Conservation (phyloP, 2,113 vertebrate genomes). For the Rhineura floridana region DNA sequence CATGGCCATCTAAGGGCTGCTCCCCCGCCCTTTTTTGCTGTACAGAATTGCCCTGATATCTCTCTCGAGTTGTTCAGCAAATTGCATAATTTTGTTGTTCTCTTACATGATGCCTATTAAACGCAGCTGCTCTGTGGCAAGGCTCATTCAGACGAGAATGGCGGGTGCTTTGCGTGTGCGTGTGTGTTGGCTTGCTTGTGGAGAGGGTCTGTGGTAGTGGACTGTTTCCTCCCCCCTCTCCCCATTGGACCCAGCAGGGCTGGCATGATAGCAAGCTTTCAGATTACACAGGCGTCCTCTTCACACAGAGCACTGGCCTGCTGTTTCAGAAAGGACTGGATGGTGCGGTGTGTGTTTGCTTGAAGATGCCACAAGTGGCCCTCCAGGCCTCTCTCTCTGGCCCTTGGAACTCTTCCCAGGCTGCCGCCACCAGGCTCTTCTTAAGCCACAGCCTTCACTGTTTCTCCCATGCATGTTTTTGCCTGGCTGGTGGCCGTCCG, state of each 20-base stretch:
- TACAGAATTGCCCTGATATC: slow-evolving; percentile 65
- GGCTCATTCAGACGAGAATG: slow-evolving; percentile 47
- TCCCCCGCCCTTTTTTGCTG: slow-evolving; percentile 46
- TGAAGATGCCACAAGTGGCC: too few species aligned
- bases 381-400: too few species aligned
- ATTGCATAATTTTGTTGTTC: slow-evolving; percentile 72
- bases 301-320: neutral
- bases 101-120: slow-evolving; percentile 70
- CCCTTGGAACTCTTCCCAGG: too few species aligned
- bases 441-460: too few species aligned
- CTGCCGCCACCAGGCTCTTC: too few species aligned
- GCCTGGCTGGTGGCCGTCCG: too few species aligned
- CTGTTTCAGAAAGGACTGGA: too few species aligned
- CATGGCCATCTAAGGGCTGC: slow-evolving; percentile 55
- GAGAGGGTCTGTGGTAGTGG: too few species aligned
- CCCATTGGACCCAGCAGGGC: neutral
- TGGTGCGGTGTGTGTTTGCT: too few species aligned
- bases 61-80: slow-evolving; percentile 67
- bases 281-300: neutral
- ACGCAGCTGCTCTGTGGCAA: slow-evolving; percentile 65
- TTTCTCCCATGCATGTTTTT: too few species aligned
- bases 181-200: neutral
- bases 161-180: rapidly evolving
- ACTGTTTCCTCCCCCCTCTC: neutral
- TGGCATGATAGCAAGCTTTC: neutral